Evolutionary conservation across 1,140 invertebrate genomes (phyloP).

Genomic region (Sesamia nonagrioides): DNA sequence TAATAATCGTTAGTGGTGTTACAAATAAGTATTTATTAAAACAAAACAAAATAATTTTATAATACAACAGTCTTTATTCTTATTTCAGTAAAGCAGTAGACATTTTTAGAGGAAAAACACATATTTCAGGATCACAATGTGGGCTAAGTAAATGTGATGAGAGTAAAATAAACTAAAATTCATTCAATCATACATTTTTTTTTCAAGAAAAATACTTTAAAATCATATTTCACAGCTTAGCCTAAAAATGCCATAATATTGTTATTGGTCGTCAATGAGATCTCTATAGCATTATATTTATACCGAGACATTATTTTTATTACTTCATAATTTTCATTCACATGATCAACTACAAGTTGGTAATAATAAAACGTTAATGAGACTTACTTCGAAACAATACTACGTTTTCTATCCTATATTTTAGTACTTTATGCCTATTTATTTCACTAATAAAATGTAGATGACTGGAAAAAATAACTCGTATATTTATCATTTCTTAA

Average conservation of each 20-base stretch:
- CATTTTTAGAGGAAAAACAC: slow-evolving; percentile 74
- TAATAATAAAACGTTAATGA: slow-evolving; percentile 80
- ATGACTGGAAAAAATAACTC: slow-evolving; percentile 63
- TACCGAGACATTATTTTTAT: slow-evolving; percentile 69
- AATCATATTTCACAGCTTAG: slow-evolving; percentile 79
- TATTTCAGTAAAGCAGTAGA: slow-evolving; percentile 83
- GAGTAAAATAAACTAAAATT: slow-evolving; percentile 35
- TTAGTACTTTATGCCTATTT: slow-evolving; percentile 60
- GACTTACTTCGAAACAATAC: slow-evolving; percentile 77
- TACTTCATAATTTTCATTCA: slow-evolving; percentile 76
- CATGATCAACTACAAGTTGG: slow-evolving; percentile 78
- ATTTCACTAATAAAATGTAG: slow-evolving; percentile 62
- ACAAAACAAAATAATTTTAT: slow-evolving; percentile 78
- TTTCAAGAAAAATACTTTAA: slow-evolving; percentile 51
- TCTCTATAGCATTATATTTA: slow-evolving; percentile 82
- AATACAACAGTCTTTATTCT: slow-evolving; percentile 87
- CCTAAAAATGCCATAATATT: slow-evolving; percentile 85
- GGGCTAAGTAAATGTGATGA: slow-evolving; percentile 69
- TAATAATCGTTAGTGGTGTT: slow-evolving; percentile 40
- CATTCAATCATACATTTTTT: slow-evolving; percentile 42
- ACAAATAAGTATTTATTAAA: slow-evolving; percentile 75
- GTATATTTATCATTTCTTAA: slow-evolving; percentile 46
- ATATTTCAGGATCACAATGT: slow-evolving; percentile 74
- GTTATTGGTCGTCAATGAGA: slow-evolving; percentile 87
- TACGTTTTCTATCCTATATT: slow-evolving; percentile 77